Conservation (phyloP, 2,888 invertebrate genomes). For the Branchellion lobata region DNA sequence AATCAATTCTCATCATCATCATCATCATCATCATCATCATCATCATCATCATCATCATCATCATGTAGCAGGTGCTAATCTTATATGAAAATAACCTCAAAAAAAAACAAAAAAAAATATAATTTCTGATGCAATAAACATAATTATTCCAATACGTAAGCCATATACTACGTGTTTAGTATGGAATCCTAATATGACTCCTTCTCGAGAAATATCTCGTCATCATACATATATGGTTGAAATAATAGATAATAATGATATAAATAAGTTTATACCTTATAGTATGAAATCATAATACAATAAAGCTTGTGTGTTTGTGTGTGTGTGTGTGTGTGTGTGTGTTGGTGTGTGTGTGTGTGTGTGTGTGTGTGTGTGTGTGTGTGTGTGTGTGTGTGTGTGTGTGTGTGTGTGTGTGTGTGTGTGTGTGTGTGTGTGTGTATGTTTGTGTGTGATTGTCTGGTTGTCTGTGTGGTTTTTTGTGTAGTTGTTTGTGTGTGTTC, state of each 20-base stretch:
- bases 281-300: constrained; percentile 52
- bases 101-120: constrained; percentile 70
- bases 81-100: constrained; percentile 68
- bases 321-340: no score
- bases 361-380: no score
- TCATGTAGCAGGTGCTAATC: constrained; percentile 67
- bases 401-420: no score
- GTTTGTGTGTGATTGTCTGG: no score
- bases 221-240: constrained; percentile 55
- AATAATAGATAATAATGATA: constrained; percentile 52
- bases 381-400: no score
- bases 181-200: constrained; percentile 71
- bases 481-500: no score
- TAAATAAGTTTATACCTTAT: constrained; percentile 31
- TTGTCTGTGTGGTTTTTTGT: no score
- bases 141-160: constrained; percentile 72
- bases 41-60: constrained; percentile 69
- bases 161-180: constrained; percentile 68
- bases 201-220: constrained; percentile 68
- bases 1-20: no score
- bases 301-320: constrained; percentile 52
- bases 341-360: no score
- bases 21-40: no score
- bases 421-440: no score
- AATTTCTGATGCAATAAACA: constrained; percentile 74